Conservation (phyloP, 2,888 invertebrate species). For the Hoplodrina blanda region DNA sequence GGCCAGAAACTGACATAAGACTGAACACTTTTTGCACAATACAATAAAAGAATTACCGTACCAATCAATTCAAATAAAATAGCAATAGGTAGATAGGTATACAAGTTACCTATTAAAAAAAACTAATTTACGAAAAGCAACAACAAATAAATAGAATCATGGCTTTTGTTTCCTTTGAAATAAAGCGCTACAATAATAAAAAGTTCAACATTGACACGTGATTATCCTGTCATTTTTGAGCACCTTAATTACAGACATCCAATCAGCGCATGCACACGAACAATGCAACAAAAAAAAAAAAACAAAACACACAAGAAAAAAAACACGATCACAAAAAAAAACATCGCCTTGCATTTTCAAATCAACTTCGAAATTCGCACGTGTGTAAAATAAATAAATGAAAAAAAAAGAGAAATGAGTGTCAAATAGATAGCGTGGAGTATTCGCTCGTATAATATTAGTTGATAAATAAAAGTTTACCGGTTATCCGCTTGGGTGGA, state of each 20-base stretch:
- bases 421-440: slow-evolving; percentile 35
- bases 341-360: slow-evolving; percentile 27
- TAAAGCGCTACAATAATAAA: slow-evolving; percentile 18
- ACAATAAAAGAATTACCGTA: not conserved
- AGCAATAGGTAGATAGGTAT: not conserved
- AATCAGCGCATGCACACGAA: slow-evolving; percentile 47
- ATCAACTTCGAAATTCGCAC: slow-evolving; percentile 47
- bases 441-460: slow-evolving; percentile 43
- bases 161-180: slow-evolving; percentile 33
- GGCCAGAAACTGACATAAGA: not conserved
- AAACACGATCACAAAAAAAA: slow-evolving; percentile 22
- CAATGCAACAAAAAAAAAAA: slow-evolving; percentile 2
- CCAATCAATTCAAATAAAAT: not conserved
- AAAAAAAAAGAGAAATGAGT: not conserved
- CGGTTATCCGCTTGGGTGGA: slow-evolving; percentile 55
- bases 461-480: slow-evolving; percentile 67
- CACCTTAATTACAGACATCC: slow-evolving; percentile 34
- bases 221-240: slow-evolving; percentile 53
- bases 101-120: not conserved
- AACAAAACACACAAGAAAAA: slow-evolving; percentile 8
- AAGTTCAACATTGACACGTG: slow-evolving; percentile 32
- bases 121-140: slow-evolving; percentile 6
- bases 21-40: not conserved
- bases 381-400: slow-evolving; percentile 18
- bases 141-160: slow-evolving; percentile 8